A percentile compares a stretch with the other conserved stretches of the same genome.
Conservation (phyloP, 2,113 vertebrate genomes). For the Passer domesticus region DNA sequence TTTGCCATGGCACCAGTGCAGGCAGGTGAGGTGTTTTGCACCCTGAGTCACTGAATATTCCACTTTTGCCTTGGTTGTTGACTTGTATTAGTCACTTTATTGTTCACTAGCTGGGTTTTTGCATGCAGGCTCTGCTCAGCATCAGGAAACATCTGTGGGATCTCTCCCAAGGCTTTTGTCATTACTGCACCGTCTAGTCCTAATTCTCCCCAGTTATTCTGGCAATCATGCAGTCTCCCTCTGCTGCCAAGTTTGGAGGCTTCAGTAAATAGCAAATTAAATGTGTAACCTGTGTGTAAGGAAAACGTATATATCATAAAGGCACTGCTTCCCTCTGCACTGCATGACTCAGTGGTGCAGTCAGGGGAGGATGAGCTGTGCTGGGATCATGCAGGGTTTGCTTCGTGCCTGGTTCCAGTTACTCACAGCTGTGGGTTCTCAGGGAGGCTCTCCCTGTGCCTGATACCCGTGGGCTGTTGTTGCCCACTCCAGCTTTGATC, state of each 20-base stretch:
- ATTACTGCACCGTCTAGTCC: background rate
- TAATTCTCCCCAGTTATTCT: background rate
- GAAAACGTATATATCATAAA: background rate
- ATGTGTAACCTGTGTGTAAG: background rate
- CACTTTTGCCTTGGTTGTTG: background rate
- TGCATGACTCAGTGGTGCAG: background rate
- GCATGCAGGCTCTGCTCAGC: background rate
- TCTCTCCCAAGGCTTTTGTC: slow-evolving; percentile 1
- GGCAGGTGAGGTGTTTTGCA: background rate
- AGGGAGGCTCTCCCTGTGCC: background rate
- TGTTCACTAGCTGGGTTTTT: background rate
- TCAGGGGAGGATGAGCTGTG: background rate
- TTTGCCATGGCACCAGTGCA: background rate
- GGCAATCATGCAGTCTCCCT: background rate
- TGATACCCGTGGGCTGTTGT: fast-evolving
- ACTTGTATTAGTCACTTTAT: background rate
- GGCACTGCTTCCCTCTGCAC: background rate
- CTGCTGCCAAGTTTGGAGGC: slow-evolving; percentile 15
- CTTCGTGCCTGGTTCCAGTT: background rate
- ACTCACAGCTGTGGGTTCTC: fast-evolving
- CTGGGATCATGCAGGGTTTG: background rate
- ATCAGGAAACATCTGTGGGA: background rate
- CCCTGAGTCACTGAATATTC: background rate
- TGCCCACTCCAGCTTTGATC: background rate
- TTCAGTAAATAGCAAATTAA: background rate